Conservation (phyloP, 2,797 vertebrate species). For the Tiaroga cobitis region DNA sequence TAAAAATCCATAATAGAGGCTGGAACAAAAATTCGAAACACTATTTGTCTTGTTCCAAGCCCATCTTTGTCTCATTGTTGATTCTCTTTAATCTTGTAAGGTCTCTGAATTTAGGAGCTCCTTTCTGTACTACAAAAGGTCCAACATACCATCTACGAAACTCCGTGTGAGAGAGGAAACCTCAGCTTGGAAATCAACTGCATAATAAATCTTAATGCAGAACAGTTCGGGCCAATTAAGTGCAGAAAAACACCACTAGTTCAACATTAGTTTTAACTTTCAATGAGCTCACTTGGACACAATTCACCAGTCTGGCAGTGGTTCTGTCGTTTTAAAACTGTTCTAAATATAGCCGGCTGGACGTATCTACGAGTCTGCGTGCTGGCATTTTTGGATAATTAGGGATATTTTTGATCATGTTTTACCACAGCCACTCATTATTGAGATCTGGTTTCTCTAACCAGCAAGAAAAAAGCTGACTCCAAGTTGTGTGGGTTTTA, state of each 20-base stretch:
- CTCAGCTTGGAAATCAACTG: slow-evolving; percentile 39
- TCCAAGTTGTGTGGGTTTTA: slow-evolving; percentile 13
- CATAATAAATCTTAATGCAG: slow-evolving; percentile 42
- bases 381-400: slow-evolving; percentile 48
- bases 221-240: slow-evolving; percentile 52
- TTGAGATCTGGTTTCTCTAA: slow-evolving; percentile 50
- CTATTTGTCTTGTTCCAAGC: not conserved
- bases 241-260: slow-evolving; percentile 48
- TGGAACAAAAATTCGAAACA: slow-evolving; percentile 1
- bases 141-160: slow-evolving; percentile 1
- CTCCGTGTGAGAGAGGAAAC: slow-evolving; percentile 15
- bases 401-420: slow-evolving; percentile 58
- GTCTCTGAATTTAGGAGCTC: not conserved
- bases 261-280: slow-evolving; percentile 50
- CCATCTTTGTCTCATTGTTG: slow-evolving; percentile 4
- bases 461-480: slow-evolving; percentile 32
- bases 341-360: slow-evolving; percentile 53
- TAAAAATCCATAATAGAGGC: not conserved
- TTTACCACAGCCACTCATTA: slow-evolving; percentile 46
- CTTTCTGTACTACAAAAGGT: not conserved
- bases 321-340: slow-evolving; percentile 45
- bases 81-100: not conserved
- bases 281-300: slow-evolving; percentile 49
- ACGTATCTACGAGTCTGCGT: slow-evolving; percentile 11
- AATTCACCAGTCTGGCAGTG: slow-evolving; percentile 34